Conservation (phyloP, 2,888 invertebrate genomes). For the Sericinus montela region DNA sequence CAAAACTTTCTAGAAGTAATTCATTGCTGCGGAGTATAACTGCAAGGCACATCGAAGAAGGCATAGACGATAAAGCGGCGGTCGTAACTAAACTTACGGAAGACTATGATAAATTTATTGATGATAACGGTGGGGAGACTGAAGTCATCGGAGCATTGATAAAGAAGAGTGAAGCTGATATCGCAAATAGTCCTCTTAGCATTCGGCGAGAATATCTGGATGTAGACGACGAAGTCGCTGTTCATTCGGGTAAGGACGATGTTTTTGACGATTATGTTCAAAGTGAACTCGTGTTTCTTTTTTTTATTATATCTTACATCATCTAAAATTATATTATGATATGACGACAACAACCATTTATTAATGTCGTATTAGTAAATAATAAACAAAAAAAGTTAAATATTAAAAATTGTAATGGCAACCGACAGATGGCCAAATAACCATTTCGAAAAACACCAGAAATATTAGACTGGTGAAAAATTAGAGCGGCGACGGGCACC, state of each 20-base stretch:
- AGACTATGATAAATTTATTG: slow-evolving; percentile 62
- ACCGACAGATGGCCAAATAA: too few relatives aligned
- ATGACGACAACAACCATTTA: too few relatives aligned
- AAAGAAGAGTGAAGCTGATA: slow-evolving; percentile 64
- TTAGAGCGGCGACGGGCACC: too few relatives aligned
- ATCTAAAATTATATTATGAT: too few relatives aligned
- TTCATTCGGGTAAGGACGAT: slow-evolving; percentile 86
- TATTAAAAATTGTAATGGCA: too few relatives aligned
- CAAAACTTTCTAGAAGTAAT: slow-evolving; percentile 84
- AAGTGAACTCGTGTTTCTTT: neutral
- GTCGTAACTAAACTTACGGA: slow-evolving; percentile 63
- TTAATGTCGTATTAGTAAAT: too few relatives aligned
- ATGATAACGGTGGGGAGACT: slow-evolving; percentile 59
- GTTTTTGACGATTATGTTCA: neutral
- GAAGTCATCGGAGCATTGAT: slow-evolving; percentile 70
- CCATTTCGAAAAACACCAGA: too few relatives aligned
- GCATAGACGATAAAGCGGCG: slow-evolving; percentile 53
- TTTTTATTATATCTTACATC: too few relatives aligned
- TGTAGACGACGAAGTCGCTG: slow-evolving; percentile 83
- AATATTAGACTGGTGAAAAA: too few relatives aligned
- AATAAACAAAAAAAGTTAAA: too few relatives aligned
- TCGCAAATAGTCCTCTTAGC: slow-evolving; percentile 67
- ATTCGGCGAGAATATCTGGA: slow-evolving; percentile 71
- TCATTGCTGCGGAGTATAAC: slow-evolving; percentile 80
- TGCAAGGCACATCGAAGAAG: slow-evolving; percentile 68